phyloP scores from a whole-genome alignment of 1,140 invertebrate species.

The Carcinoscorpius rotundicauda region DNA sequence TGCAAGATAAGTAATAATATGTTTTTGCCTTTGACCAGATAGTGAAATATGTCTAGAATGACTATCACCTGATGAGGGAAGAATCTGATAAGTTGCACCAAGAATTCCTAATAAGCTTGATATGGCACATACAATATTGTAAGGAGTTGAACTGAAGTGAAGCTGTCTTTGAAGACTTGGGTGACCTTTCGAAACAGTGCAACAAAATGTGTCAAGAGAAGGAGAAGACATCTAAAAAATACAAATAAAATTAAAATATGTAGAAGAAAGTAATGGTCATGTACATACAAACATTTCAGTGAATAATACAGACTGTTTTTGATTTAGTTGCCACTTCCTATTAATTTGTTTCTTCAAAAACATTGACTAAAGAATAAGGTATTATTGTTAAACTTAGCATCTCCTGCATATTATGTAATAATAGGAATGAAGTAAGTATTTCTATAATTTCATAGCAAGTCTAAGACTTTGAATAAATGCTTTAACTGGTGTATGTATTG shows the following conservation, averaged over 20 bases:
- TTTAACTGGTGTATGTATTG: too few relatives aligned
- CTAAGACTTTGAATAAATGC: too few relatives aligned
- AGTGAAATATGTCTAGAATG: constrained; percentile 40
- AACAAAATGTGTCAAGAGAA: constrained; percentile 15
- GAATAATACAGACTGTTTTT: neutral
- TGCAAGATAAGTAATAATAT: constrained; percentile 62
- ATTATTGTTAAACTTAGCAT: too few relatives aligned
- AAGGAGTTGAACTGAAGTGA: constrained; percentile 5
- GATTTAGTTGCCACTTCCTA: neutral
- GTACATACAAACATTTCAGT: neutral
- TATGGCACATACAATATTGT: constrained; percentile 52
- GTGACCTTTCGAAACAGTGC: constrained; percentile 3
- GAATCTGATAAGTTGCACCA: constrained; percentile 51
- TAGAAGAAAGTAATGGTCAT: neutral
- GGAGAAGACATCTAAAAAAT: constrained; percentile 12
- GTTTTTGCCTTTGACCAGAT: constrained; percentile 46
- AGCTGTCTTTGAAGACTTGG: constrained; percentile 7
- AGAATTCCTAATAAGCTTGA: constrained; percentile 56
- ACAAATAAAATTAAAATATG: neutral
- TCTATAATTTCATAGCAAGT: too few relatives aligned
- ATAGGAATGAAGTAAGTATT: too few relatives aligned
- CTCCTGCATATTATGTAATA: too few relatives aligned
- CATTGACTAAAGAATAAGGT: too few relatives aligned
- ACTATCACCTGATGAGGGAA: constrained; percentile 36
- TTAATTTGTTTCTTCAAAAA: neutral